Evolutionary conservation across 2,888 invertebrate species (phyloP).

Genomic region (Microplitis manilae): DNA sequence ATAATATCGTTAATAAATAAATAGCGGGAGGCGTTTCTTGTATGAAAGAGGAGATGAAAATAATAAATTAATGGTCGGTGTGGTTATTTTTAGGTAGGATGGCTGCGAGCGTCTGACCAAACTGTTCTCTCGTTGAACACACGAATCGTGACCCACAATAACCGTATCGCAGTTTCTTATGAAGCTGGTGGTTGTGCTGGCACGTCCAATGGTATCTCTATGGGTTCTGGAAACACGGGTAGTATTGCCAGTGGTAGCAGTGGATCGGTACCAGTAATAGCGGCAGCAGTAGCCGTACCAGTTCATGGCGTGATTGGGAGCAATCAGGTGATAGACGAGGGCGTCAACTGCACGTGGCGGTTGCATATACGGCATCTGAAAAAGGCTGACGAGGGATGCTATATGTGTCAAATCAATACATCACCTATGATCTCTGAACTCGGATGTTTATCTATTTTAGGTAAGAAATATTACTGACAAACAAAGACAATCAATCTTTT

Average conservation of each 20-base stretch:
- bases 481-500: not conserved
- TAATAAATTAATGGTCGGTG: slow-evolving; percentile 25
- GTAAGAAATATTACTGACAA: slow-evolving; percentile 72
- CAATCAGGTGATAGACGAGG: slow-evolving; percentile 84
- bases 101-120: slow-evolving; percentile 91
- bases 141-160: slow-evolving; percentile 87
- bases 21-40: not conserved
- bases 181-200: slow-evolving; percentile 75
- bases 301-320: slow-evolving; percentile 81
- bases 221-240: slow-evolving; percentile 60
- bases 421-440: slow-evolving; percentile 89
- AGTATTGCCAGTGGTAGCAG: slow-evolving; percentile 67
- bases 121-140: slow-evolving; percentile 90
- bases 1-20: not conserved
- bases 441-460: slow-evolving; percentile 90
- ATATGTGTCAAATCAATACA: slow-evolving; percentile 95
- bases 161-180: slow-evolving; percentile 85
- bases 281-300: slow-evolving; percentile 79
- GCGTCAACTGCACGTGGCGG: slow-evolving; percentile 88
- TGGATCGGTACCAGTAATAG: slow-evolving; percentile 85
- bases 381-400: slow-evolving; percentile 88
- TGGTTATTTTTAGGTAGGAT: slow-evolving; percentile 81
- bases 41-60: not conserved
- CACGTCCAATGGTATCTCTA: slow-evolving; percentile 60
- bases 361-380: slow-evolving; percentile 86